A percentile compares a stretch with the other conserved stretches of the same genome.
Evolutionary conservation across 2,797 vertebrate genomes (phyloP).

Genomic region (Hypotaenidia philippensis): DNA sequence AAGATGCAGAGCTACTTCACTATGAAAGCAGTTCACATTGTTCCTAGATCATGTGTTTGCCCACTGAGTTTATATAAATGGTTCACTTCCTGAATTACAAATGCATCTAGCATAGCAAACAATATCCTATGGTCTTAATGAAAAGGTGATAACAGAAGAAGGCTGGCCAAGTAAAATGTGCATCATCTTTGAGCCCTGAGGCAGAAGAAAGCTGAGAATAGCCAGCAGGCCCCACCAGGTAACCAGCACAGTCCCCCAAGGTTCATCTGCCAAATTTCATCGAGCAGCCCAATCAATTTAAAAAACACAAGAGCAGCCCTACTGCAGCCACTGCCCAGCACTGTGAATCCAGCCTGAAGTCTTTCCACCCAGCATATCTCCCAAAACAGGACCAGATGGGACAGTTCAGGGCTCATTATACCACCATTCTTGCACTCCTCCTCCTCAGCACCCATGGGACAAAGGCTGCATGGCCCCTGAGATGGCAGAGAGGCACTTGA

Average conservation of each 20-base stretch:
- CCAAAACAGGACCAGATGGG: fast-evolving
- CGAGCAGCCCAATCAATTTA: not conserved
- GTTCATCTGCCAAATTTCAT: not conserved
- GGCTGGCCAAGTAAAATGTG: not conserved
- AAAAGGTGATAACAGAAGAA: not conserved
- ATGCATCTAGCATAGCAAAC: not conserved
- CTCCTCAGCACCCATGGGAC: fast-evolving
- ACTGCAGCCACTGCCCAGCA: not conserved
- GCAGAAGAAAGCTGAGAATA: not conserved
- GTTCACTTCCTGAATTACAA: not conserved
- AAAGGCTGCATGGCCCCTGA: fast-evolving
- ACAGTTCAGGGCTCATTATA: not conserved
- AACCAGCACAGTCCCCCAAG: fast-evolving
- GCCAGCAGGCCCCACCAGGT: not conserved
- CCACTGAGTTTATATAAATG: not conserved
- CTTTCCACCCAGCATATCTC: not conserved
- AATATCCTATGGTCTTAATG: not conserved
- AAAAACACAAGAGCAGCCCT: fast-evolving
- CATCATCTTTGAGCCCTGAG: not conserved
- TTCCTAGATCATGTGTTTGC: not conserved
- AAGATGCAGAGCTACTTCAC: not conserved
- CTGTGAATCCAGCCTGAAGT: not conserved
- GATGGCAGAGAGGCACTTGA: not conserved
- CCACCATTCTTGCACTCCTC: not conserved
- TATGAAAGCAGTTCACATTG: not conserved